Percentiles rank a stretch among this genome's conserved stretches.
phyloP scores from a whole-genome alignment of 2,113 vertebrate species.

The Oryctolagus cuniculus region DNA sequence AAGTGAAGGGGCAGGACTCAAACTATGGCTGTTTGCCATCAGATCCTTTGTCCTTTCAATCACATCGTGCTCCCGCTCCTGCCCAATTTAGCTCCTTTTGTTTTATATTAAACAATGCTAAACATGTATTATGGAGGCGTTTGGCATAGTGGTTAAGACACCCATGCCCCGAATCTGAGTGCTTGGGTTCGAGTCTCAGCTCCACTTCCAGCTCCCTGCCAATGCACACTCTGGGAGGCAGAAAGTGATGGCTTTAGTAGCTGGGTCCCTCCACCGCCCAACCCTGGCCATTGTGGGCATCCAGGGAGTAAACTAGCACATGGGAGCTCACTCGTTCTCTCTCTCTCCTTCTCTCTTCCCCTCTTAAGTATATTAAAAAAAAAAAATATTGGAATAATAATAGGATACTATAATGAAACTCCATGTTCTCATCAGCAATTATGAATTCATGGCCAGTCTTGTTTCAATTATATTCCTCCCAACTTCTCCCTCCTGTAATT shows the following conservation, averaged over 20 bases:
- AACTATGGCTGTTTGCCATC: not conserved
- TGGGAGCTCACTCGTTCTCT: no score
- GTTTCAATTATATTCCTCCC: slow-evolving; percentile 3
- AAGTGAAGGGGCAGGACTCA: not conserved
- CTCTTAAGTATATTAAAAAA: no score
- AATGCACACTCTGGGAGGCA: no score
- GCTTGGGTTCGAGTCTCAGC: no score
- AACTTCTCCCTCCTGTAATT: not conserved
- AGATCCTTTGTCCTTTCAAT: slow-evolving; percentile 11
- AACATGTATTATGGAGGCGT: not conserved
- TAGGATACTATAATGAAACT: not conserved
- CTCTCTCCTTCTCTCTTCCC: no score
- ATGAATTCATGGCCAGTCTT: slow-evolving; percentile 41
- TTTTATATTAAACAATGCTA: not conserved
- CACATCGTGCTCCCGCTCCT: not conserved
- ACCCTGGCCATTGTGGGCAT: no score
- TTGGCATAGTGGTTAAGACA: no score
- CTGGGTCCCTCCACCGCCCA: no score
- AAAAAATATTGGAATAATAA: not conserved
- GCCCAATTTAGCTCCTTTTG: slow-evolving; percentile 14
- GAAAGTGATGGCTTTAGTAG: no score
- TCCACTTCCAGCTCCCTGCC: no score
- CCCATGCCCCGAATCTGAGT: no score
- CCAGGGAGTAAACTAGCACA: no score
- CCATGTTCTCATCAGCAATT: not conserved